A percentile compares a stretch with the other conserved stretches of the same genome.
phyloP scores from a whole-genome alignment of 2,113 vertebrate species.

The Stictonetta naevosa region DNA sequence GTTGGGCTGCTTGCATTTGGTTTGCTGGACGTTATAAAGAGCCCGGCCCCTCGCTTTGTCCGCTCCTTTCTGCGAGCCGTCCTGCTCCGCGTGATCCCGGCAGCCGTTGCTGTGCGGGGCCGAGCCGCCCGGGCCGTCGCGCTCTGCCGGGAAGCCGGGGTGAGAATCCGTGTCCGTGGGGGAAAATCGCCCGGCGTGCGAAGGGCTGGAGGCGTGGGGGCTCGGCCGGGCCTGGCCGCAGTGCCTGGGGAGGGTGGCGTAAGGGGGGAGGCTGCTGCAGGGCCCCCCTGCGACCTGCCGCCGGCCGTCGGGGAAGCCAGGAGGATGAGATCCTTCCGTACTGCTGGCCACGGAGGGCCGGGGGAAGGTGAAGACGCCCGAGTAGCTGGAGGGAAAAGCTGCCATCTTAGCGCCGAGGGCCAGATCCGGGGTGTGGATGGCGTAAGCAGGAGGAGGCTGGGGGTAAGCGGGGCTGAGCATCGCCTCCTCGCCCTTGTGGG shows the following conservation, averaged over 20 bases:
- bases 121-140: not conserved
- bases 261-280: constrained; percentile 81
- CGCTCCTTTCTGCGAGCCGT: not conserved
- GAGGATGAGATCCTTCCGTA: constrained; percentile 50
- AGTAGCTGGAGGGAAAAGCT: constrained; percentile 77
- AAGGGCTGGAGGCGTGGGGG: constrained; percentile 59
- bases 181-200: constrained; percentile 63
- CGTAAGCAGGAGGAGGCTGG: constrained; percentile 34
- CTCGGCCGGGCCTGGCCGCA: constrained; percentile 76
- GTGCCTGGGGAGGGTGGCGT: constrained; percentile 90
- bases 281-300: constrained; percentile 88
- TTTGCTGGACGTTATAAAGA: constrained; percentile 77
- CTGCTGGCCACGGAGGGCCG: constrained; percentile 79
- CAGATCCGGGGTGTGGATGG: constrained; percentile 5
- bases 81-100: constrained; percentile 75
- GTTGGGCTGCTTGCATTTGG: constrained; percentile 89
- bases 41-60: not conserved
- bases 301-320: constrained; percentile 82
- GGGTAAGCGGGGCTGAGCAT: constrained; percentile 61
- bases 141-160: constrained; percentile 53
- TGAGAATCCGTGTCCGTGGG: constrained; percentile 71
- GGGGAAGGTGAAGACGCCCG: constrained; percentile 87
- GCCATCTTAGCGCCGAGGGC: not conserved
- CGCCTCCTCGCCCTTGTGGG: constrained; percentile 52
- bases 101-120: constrained; percentile 76